These are phyloP conservation scores for Lepidonotus clava DNA, from an alignment of 2,888 invertebrate species.

Conservation along the genomic window DNA sequence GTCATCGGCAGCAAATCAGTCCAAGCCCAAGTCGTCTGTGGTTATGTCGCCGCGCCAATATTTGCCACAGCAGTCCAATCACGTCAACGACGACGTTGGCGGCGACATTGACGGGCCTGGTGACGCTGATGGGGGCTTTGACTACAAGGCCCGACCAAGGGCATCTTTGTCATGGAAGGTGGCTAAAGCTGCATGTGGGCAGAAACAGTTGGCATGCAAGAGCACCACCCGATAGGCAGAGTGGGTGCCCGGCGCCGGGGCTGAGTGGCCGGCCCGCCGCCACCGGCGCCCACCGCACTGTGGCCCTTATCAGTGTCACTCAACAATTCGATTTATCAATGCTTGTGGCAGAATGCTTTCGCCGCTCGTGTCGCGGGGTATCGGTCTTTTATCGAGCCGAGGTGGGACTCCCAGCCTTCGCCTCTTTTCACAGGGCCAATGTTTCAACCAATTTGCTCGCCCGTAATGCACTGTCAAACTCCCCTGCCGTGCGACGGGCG, in stretches of 20 bases:
- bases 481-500: background rate
- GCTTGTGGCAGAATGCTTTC: background rate
- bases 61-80: background rate
- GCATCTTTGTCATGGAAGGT: background rate
- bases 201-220: background rate
- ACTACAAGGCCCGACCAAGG: background rate
- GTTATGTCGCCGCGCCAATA: background rate
- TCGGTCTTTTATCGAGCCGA: constrained; percentile 24
- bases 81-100: background rate
- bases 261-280: background rate
- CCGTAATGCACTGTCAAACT: constrained; percentile 44
- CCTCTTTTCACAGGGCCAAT: constrained; percentile 17
- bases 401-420: background rate
- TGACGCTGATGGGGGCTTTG: background rate
- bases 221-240: background rate
- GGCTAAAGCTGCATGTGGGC: background rate
- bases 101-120: too few species aligned
- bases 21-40: background rate
- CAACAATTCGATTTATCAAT: constrained; percentile 51
- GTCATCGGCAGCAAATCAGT: background rate
- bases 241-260: background rate
- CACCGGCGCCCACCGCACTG: background rate
- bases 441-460: constrained; percentile 40
- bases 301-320: constrained; percentile 48
- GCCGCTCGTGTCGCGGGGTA: constrained; percentile 32